Percentiles rank a stretch among this genome's conserved stretches.
These are phyloP conservation scores for Euwallacea similis DNA, from an alignment of 1,140 invertebrate genomes.

Conservation along the genomic window DNA sequence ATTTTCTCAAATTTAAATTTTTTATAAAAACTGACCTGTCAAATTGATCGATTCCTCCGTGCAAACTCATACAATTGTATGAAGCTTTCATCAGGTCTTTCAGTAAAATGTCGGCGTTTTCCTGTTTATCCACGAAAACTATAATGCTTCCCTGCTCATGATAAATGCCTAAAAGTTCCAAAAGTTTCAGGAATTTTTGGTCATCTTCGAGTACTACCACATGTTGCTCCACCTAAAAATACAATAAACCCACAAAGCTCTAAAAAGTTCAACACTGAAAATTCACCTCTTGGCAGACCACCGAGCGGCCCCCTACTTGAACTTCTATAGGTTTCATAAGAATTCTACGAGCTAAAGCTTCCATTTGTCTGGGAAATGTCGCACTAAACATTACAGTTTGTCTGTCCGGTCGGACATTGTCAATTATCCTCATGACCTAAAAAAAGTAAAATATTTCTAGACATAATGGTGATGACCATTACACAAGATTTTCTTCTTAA, in stretches of 20 bases:
- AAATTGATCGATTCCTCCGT: conserved; percentile 99
- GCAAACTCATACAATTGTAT: conserved; percentile 93
- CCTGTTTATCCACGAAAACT: conserved; percentile 99
- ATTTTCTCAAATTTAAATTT: neutral
- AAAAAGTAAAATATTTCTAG: conserved; percentile 51
- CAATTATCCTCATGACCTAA: conserved; percentile 91
- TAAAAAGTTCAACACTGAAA: neutral
- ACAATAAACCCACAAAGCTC: neutral
- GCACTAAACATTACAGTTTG: conserved; percentile 99
- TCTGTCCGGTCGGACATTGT: conserved; percentile 94
- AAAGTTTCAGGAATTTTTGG: conserved; percentile 95
- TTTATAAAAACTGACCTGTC: conserved; percentile 65
- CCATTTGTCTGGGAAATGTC: conserved; percentile 99
- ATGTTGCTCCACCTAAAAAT: conserved; percentile 82
- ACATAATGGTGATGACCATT: neutral
- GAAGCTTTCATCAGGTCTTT: conserved; percentile 97
- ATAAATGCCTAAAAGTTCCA: conserved; percentile 94
- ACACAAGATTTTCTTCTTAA: neutral
- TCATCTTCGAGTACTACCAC: conserved; percentile 94
- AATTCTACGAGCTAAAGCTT: conserved; percentile 92
- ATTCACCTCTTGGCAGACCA: conserved; percentile 89
- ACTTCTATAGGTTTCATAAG: conserved; percentile 96
- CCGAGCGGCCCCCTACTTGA: conserved; percentile 95
- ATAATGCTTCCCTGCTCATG: conserved; percentile 92
- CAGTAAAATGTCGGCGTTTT: conserved; percentile 91